Base-by-base conservation (phyloP, 2,888 invertebrate species). In the Allygus modestus region DNA sequence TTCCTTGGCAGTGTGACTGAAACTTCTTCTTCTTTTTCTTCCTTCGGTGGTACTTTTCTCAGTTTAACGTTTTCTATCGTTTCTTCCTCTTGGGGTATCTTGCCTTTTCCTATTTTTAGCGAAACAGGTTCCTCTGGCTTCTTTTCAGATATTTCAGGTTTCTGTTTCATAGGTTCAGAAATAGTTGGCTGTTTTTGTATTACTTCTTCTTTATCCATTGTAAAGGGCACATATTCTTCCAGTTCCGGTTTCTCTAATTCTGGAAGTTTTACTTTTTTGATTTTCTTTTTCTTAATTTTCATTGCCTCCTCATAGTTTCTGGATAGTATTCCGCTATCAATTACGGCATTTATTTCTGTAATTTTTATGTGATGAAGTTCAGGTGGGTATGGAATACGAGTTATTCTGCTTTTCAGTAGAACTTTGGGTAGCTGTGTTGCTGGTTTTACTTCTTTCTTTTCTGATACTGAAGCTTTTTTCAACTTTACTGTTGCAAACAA, bases 11-110 rank as follows among this genome's bases (percentile, higher is more conserved):
- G 54, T 65, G 85, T 26, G 33, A n/a, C 51, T 65, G 33, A 23
- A 86, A 87, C 85, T 85, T 89, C 88, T 83, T 90, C 88, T 79
- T 90, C 90, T 84, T 89, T 89, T 33, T 89, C 87, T 1, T 89
- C 88, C 86, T 92, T 92, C 79, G 90, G 88, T 0, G 92, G 92
- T 82, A 91, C 90, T 88, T 93, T 93, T 88, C 92, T 93, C 17
- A 93, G 89, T 43, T 90, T 91, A 0, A 93, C 89, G 43, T 89
- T 89, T 87, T 92, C 91, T n/a, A 89, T 88, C 12, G 89, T 90
- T 79, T 90, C 88, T 26, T 92, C 90, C n/a, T 88, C 87, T 84
- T 89, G 88, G 5, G 87, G 88, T 15, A 88, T 73, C 83, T 86
- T 75, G 0, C 88, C 88, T 85, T 88, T 87, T 12, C 87, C 87